Percentiles rank a stretch among this genome's conserved stretches.
These are phyloP conservation scores for Danio aesculapii DNA, from an alignment of 2,797 vertebrate genomes.

Conservation along the genomic window DNA sequence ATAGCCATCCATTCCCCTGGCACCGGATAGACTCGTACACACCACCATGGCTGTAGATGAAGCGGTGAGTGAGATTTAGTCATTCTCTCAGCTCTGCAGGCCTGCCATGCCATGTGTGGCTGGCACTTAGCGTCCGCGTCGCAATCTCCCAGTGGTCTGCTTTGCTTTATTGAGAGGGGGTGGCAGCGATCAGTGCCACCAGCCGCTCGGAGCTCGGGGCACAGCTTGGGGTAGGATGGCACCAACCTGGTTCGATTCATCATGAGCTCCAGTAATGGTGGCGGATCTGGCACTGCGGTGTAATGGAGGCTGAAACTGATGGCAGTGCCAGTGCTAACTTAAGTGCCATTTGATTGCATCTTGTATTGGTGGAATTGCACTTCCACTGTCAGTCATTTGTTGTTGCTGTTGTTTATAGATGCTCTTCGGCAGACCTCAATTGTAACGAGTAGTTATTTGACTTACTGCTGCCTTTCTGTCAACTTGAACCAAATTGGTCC, in stretches of 20 bases:
- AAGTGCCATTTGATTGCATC: conserved; percentile 28
- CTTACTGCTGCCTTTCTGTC: too few relatives aligned
- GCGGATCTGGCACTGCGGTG: background rate
- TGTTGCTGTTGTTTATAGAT: conserved; percentile 1
- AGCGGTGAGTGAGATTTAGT: conserved; percentile 38
- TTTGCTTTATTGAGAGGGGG: conserved; percentile 26
- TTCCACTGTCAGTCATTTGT: background rate
- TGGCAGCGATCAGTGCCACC: conserved; percentile 23
- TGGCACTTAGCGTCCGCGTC: conserved; percentile 18
- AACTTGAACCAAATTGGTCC: too few relatives aligned
- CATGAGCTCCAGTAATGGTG: conserved; percentile 24
- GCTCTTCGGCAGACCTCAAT: too few relatives aligned
- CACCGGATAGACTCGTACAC: conserved; percentile 35
- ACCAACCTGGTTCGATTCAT: conserved; percentile 36
- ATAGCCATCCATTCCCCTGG: conserved; percentile 47
- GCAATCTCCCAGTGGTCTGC: conserved; percentile 8
- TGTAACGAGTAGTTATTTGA: too few relatives aligned
- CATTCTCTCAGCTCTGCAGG: conserved; percentile 32
- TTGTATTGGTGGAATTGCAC: conserved; percentile 18
- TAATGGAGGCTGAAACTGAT: conserved; percentile 23
- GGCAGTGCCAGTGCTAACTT: conserved; percentile 28
- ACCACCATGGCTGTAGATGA: conserved; percentile 49
- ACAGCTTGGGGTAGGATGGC: conserved; percentile 17
- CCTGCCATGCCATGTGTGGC: conserved; percentile 14
- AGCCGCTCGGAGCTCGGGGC: conserved; percentile 7